Evolutionary conservation across 1,140 invertebrate species (phyloP), one percentile per base, ranked within the genome.

Genomic region (Platyscapa corneri): DNA sequence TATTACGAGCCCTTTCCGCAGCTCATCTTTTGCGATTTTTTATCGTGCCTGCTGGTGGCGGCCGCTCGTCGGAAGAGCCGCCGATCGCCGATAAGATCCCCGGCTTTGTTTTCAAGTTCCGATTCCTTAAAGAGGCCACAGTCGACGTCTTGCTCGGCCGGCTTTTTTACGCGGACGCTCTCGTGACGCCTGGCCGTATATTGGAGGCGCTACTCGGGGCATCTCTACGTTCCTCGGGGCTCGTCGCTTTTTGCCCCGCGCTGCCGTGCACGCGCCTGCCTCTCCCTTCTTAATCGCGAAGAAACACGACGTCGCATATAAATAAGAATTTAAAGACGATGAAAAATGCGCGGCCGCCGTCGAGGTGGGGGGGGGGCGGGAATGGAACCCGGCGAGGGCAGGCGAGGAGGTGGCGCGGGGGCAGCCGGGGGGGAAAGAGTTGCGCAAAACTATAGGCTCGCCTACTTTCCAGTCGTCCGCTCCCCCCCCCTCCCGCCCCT

Each of bases 281-380:
- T 65, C 70, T 30, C 80, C 65, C 82, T 77, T 88, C 86, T 89
- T 92, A 91, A 92, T 91, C 91, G 90, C 89, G 88, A 89, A 88
- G 89, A 90, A 92, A 92, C 91, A 89, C 88, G 88, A 88, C 89
- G 90, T 91, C 89, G 92, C 91, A 93, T 92, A 92, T 92, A 92
- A 93, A 93, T 92, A 92, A 92, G 91, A 92, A 92, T 93, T 93
- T 93, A 92, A 90, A 91, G 90, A 90, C 91, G 90, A 92, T 92
- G 91, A 92, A 92, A 92, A 92, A 93, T 92, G 90, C 89, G 88
- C 82, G 49, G 32, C n/a, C n/a, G n/a, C n/a, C n/a, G n/a, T n/a
- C n/a, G n/a, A n/a, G n/a, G n/a, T n/a, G 42, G 16, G 34, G 49
- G 0, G 27, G 78, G 67, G 79, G 23, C 1, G 2, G 46, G 67